These are phyloP conservation scores for Altica lythri DNA, from an alignment of 2,888 invertebrate species.

Conservation along the genomic window DNA sequence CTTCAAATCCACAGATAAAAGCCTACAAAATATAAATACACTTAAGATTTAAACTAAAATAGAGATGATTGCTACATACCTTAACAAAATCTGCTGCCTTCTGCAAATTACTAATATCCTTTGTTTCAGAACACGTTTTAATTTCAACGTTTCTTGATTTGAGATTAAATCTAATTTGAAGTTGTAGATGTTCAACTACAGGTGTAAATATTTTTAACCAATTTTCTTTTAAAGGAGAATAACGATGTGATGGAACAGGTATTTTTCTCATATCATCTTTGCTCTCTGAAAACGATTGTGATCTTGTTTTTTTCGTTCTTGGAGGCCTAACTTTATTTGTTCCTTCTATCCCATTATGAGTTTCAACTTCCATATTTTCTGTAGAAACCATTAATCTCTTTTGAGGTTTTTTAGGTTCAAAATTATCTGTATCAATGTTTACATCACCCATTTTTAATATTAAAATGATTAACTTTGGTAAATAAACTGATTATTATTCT, in stretches of 20 bases:
- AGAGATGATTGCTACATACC: conserved; percentile 46
- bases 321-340: conserved; percentile 49
- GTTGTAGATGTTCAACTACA: conserved; percentile 89
- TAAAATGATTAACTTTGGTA: background rate
- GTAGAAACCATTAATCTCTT: conserved; percentile 61
- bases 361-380: conserved; percentile 71
- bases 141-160: conserved; percentile 91
- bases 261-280: conserved; percentile 72
- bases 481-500: no score
- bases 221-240: conserved; percentile 91
- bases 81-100: conserved; percentile 98
- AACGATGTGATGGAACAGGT: conserved; percentile 91
- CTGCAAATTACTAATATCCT: conserved; percentile 88
- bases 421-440: conserved; percentile 62
- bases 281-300: conserved; percentile 57
- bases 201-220: conserved; percentile 98
- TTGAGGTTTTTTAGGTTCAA: conserved; percentile 61
- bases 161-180: conserved; percentile 94
- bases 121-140: conserved; percentile 69
- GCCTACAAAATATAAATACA: conserved; percentile 60
- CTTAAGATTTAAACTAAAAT: no score
- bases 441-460: conserved; percentile 47
- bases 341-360: conserved; percentile 68
- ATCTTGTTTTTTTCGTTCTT: conserved; percentile 43
- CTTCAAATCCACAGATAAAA: conserved; percentile 94